Evolutionary conservation across 2,113 vertebrate species (phyloP), one percentile per base, ranked within the genome.

Genomic region (Tychaedon coryphoeus): DNA sequence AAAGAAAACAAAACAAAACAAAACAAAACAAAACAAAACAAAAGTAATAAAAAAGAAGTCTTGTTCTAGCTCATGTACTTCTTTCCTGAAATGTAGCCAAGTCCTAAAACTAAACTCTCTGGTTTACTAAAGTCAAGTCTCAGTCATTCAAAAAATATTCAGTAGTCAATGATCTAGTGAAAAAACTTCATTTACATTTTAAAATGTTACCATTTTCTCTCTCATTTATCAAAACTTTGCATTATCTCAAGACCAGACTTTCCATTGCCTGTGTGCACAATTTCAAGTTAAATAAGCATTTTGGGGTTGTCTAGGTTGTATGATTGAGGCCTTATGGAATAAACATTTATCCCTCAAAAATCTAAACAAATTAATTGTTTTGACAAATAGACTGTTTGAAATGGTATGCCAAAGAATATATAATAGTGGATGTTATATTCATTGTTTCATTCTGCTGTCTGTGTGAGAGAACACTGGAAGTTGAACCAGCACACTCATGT

Each of bases 341-440:
- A 92, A 96, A 83, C 4, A 87, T 50, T 78, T 81, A 72, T 72
- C 25, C 31, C 16, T 84, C 53, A 20, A 92, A 89, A 91, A 87
- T 57, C 22, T 50, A 78, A 93, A 67, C 33, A 73, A 92, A 84
- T 14, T 3, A 76, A 53, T 67, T 91, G 13, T 56, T 91, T 73
- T 91, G 53, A 78, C 15, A 88, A 86, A 77, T 20, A 81, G 14
- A 31, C 23, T 87, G 40, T 43, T 79, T 91, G 61, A 89, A 95
- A 89, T 42, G 8, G 8, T 16, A 53, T 48, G 33, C 8, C 34
- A 60, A 71, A 74, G 25, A 81, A 20, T 31, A 45, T 64, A 14
- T 51, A 86, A 84, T 5, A 84, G 13, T 38, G 36, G 25, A 48
- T 75, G 28, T 50, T 57, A 64, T 33, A 78, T 61, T 89, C 4